Percentiles rank a stretch among this genome's conserved stretches.
phyloP scores from a whole-genome alignment of 2,888 invertebrate species.

The Tachina lurida region DNA sequence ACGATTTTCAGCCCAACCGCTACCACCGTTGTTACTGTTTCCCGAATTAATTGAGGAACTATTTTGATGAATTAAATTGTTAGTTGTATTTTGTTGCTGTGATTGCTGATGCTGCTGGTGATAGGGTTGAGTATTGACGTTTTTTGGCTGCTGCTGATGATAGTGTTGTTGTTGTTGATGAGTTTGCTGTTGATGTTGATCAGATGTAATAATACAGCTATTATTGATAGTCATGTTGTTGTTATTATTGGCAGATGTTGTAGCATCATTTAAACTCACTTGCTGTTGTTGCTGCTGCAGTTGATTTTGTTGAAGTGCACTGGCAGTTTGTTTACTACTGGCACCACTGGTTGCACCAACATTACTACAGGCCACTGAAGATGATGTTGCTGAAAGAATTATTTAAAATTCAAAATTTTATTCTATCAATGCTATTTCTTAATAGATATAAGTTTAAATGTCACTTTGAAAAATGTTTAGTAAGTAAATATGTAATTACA shows the following conservation, averaged over 20 bases:
- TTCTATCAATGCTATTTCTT: background rate
- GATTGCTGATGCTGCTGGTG: slow-evolving; percentile 71
- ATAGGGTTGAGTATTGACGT: slow-evolving; percentile 72
- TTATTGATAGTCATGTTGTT: slow-evolving; percentile 70
- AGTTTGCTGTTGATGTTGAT: slow-evolving; percentile 70
- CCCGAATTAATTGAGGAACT: slow-evolving; percentile 76
- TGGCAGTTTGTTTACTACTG: slow-evolving; percentile 74
- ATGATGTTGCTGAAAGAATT: slow-evolving; percentile 70
- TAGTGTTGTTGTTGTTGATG: slow-evolving; percentile 59
- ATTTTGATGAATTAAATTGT: slow-evolving; percentile 73
- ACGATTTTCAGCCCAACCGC: slow-evolving; percentile 85
- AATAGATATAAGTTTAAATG: too few species aligned
- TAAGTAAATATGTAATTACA: too few species aligned
- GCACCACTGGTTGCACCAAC: slow-evolving; percentile 67
- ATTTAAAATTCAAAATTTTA: background rate
- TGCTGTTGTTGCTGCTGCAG: slow-evolving; percentile 68
- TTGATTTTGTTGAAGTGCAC: slow-evolving; percentile 66
- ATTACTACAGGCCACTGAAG: slow-evolving; percentile 71
- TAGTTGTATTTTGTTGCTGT: slow-evolving; percentile 72
- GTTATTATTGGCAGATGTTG: slow-evolving; percentile 74
- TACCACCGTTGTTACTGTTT: slow-evolving; percentile 76
- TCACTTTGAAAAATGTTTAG: too few species aligned
- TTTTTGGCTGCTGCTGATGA: slow-evolving; percentile 69
- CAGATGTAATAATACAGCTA: slow-evolving; percentile 67
- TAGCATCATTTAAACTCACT: slow-evolving; percentile 72